These are phyloP conservation scores for Hetaerina americana DNA, from an alignment of 1,140 invertebrate genomes.

Conservation along the genomic window DNA sequence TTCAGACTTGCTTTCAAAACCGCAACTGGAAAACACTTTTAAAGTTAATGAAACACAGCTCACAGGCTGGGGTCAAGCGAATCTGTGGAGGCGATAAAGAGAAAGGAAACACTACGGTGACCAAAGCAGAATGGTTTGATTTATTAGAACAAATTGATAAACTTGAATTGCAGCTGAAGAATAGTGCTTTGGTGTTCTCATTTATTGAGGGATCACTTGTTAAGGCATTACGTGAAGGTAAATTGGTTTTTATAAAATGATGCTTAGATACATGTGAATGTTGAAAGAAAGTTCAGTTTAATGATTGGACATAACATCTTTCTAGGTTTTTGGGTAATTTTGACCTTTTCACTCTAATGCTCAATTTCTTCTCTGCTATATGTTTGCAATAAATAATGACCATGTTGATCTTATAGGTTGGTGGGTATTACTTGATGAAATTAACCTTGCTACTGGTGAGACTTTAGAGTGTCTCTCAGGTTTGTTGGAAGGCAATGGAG, in stretches of 20 bases:
- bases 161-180: constrained; percentile 52
- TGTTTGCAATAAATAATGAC: not conserved
- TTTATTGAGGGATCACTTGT: constrained; percentile 89
- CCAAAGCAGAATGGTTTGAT: constrained; percentile 40
- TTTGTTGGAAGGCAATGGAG: constrained; percentile 64
- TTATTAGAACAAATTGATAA: constrained; percentile 54
- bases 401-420: constrained; percentile 35
- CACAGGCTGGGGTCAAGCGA: constrained; percentile 49
- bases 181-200: constrained; percentile 67
- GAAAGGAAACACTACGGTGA: constrained; percentile 29
- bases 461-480: constrained; percentile 89
- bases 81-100: constrained; percentile 25
- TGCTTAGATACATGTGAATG: too few relatives aligned
- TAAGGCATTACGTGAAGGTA: constrained; percentile 71
- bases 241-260: not conserved
- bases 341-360: too few relatives aligned
- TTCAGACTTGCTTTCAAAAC: constrained; percentile 50
- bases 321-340: too few relatives aligned
- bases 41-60: constrained; percentile 61
- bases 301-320: not conserved
- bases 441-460: constrained; percentile 91
- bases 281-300: too few relatives aligned
- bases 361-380: too few relatives aligned
- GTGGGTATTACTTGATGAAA: constrained; percentile 95
- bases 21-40: constrained; percentile 59